These are phyloP conservation scores for Diceros bicornis DNA, from an alignment of 2,797 vertebrate species.

Conservation along the genomic window DNA sequence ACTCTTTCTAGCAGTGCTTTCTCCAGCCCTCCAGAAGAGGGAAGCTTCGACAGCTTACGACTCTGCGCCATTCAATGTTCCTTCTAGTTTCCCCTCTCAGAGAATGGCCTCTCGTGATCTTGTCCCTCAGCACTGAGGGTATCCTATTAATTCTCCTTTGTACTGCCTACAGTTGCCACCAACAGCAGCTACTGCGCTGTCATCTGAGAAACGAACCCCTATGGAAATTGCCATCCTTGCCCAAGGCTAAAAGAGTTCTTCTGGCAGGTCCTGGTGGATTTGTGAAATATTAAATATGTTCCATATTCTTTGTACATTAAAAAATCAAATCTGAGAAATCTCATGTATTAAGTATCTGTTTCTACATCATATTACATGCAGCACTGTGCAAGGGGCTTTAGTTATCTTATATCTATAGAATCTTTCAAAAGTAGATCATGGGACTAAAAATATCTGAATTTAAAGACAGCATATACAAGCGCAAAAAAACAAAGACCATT, in stretches of 20 bases:
- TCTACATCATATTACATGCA: neutral
- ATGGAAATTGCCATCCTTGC: constrained; percentile 61
- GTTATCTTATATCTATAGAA: neutral
- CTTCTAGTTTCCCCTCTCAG: neutral
- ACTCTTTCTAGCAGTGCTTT: neutral
- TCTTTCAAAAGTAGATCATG: neutral
- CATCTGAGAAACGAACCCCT: constrained; percentile 58
- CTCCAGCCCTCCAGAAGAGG: neutral
- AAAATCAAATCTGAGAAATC: constrained; percentile 40
- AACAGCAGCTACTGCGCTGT: neutral
- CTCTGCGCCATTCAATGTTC: neutral
- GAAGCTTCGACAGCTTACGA: neutral
- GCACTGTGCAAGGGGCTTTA: neutral
- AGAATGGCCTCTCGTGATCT: neutral
- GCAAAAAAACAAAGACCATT: neutral
- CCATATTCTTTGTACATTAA: constrained; percentile 62
- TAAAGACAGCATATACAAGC: neutral
- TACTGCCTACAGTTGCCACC: neutral
- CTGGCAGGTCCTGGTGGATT: constrained; percentile 64
- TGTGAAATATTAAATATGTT: constrained; percentile 76
- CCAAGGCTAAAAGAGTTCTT: constrained; percentile 52
- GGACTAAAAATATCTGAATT: neutral
- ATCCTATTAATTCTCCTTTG: neutral
- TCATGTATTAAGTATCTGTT: constrained; percentile 50
- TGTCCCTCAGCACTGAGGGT: neutral